These are phyloP conservation scores for Cololabis saira DNA, from an alignment of 2,113 vertebrate species.

Conservation along the genomic window DNA sequence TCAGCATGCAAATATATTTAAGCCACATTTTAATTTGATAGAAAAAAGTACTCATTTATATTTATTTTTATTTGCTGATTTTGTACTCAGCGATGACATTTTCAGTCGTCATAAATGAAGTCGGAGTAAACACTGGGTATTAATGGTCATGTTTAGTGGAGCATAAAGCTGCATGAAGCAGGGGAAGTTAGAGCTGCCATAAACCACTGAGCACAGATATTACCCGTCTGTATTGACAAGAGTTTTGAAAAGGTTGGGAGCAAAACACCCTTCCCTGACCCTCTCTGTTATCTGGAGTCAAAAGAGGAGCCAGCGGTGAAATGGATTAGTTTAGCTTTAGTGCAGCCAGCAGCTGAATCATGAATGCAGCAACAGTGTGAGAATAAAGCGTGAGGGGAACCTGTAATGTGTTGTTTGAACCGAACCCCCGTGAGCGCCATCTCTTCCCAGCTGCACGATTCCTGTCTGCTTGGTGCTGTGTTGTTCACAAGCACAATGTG, in stretches of 20 bases:
- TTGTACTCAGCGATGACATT: slow-evolving; percentile 7
- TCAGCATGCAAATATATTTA: neutral
- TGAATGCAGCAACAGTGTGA: slow-evolving; percentile 49
- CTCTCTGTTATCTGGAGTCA: neutral
- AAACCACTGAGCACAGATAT: slow-evolving; percentile 45
- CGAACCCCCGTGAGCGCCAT: slow-evolving; percentile 36
- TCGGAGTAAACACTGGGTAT: slow-evolving; percentile 12
- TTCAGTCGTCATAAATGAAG: neutral
- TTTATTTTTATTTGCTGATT: neutral
- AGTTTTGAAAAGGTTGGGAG: neutral
- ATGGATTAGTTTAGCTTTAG: slow-evolving; percentile 45
- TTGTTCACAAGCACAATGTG: neutral
- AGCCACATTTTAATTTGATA: neutral
- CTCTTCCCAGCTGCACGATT: slow-evolving; percentile 14
- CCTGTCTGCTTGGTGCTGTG: slow-evolving; percentile 4
- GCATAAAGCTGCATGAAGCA: slow-evolving; percentile 37
- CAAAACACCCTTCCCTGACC: neutral
- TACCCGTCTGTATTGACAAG: slow-evolving; percentile 23
- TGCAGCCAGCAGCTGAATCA: slow-evolving; percentile 61
- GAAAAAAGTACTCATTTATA: neutral
- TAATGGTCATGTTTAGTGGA: slow-evolving; percentile 23
- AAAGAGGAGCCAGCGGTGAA: slow-evolving; percentile 11
- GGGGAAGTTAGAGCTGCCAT: slow-evolving; percentile 40
- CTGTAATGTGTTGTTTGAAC: slow-evolving; percentile 36
- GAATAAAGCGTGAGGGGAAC: slow-evolving; percentile 14